Evolutionary conservation across 2,113 vertebrate genomes (phyloP).

Genomic region (Pica pica): DNA sequence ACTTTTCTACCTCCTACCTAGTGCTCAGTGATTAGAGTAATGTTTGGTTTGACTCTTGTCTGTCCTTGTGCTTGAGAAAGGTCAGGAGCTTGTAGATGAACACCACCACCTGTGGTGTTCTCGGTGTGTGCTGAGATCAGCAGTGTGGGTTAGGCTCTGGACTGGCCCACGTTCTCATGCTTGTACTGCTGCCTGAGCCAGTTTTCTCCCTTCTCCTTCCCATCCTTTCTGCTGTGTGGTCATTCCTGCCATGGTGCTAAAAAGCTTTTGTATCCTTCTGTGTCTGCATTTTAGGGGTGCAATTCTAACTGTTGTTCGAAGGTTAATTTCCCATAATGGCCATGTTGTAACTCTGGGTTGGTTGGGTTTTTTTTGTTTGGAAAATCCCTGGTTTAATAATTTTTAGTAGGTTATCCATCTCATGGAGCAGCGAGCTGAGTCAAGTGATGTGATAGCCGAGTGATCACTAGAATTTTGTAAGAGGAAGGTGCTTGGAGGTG

Average conservation of each 20-base stretch:
- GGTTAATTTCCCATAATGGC: neutral
- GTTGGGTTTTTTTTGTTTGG: neutral
- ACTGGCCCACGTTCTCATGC: neutral
- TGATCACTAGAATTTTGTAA: neutral
- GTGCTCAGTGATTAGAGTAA: fast-evolving
- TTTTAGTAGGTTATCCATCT: neutral
- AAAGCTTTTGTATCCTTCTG: neutral
- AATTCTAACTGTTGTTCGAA: neutral
- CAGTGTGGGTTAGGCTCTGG: neutral
- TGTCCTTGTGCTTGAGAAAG: neutral
- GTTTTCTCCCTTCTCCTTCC: neutral
- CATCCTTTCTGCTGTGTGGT: neutral
- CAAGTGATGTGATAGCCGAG: neutral
- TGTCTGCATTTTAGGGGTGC: neutral
- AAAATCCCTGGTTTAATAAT: neutral
- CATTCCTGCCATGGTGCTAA: neutral
- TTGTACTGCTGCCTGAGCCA: neutral
- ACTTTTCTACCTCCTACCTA: neutral
- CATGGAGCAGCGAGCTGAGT: neutral
- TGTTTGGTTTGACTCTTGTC: neutral
- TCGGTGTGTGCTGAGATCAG: neutral
- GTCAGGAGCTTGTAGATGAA: neutral
- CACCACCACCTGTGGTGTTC: neutral
- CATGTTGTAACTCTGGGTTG: neutral
- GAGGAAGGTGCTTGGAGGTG: neutral